Conservation (phyloP, 2,113 vertebrate genomes). For the Manacus vitellinus region DNA sequence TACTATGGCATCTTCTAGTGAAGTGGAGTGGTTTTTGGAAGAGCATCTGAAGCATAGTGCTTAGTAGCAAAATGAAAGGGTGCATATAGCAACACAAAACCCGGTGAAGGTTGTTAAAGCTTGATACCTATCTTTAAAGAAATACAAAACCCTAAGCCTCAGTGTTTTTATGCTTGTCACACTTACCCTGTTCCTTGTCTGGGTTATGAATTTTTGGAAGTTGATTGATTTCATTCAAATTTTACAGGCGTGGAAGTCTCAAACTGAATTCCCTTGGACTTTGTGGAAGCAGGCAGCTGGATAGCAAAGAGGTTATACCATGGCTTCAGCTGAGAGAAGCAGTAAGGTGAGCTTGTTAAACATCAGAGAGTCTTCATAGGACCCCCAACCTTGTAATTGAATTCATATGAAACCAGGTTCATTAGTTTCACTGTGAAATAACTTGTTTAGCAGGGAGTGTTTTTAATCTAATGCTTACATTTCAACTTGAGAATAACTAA, state of each 20-base stretch:
- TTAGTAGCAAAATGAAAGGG: not conserved
- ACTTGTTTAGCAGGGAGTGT: slow-evolving; percentile 48
- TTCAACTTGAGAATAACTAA: not conserved
- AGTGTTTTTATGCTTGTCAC: not conserved
- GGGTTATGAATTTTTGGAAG: not conserved
- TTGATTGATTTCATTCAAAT: slow-evolving; percentile 23
- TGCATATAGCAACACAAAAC: not conserved
- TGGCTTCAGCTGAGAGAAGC: slow-evolving; percentile 48
- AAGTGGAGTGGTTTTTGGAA: not conserved
- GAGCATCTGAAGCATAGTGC: not conserved
- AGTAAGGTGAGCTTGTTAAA: slow-evolving; percentile 55
- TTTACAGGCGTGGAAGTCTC: slow-evolving; percentile 43
- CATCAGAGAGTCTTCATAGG: slow-evolving; percentile 5
- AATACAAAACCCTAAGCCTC: not conserved
- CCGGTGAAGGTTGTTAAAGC: not conserved
- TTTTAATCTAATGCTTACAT: slow-evolving; percentile 48
- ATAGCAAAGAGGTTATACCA: slow-evolving; percentile 4
- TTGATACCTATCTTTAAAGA: not conserved
- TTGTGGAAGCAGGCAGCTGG: not conserved
- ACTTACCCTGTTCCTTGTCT: not conserved
- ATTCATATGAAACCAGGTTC: slow-evolving; percentile 15
- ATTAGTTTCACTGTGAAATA: slow-evolving; percentile 50
- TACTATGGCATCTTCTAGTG: not conserved
- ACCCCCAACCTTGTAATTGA: slow-evolving; percentile 27
- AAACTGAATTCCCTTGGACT: not conserved